Conservation (phyloP, 37 sponge, comb jelly and placozoan species). For the Bolinopsis microptera region DNA sequence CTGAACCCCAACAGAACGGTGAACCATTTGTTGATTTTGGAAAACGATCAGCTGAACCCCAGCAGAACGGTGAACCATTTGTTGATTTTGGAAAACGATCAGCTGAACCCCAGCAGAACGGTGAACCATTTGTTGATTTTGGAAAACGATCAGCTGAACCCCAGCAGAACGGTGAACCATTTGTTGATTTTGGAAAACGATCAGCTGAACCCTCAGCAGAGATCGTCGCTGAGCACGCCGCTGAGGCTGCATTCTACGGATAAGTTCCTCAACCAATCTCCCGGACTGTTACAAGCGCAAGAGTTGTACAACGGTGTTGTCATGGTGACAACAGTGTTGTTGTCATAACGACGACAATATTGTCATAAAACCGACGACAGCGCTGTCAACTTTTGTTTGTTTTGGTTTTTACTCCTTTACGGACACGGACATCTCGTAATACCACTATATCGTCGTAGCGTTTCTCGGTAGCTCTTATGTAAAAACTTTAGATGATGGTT, state of each 20-base stretch:
- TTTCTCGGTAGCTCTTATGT: not conserved
- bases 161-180: too few relatives aligned
- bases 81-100: too few relatives aligned
- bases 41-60: too few relatives aligned
- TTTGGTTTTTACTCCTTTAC: not conserved
- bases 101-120: too few relatives aligned
- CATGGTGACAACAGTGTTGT: not conserved
- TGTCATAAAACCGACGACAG: not conserved
- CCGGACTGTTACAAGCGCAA: not conserved
- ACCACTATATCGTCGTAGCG: not conserved
- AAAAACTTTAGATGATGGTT: not conserved
- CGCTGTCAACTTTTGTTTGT: not conserved
- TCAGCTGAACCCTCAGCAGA: too few relatives aligned
- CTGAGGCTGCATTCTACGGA: constrained; percentile 53
- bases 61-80: too few relatives aligned
- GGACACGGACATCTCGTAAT: not conserved
- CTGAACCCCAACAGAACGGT: too few relatives aligned
- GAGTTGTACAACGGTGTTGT: not conserved
- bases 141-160: too few relatives aligned
- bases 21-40: too few relatives aligned
- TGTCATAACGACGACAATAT: too few relatives aligned
- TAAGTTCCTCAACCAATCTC: not conserved
- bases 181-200: too few relatives aligned
- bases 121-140: too few relatives aligned
- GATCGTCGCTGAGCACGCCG: constrained; percentile 35